These are phyloP conservation scores for Andinoacara biseriatus DNA, from an alignment of 2,113 vertebrate species.

Conservation along the genomic window DNA sequence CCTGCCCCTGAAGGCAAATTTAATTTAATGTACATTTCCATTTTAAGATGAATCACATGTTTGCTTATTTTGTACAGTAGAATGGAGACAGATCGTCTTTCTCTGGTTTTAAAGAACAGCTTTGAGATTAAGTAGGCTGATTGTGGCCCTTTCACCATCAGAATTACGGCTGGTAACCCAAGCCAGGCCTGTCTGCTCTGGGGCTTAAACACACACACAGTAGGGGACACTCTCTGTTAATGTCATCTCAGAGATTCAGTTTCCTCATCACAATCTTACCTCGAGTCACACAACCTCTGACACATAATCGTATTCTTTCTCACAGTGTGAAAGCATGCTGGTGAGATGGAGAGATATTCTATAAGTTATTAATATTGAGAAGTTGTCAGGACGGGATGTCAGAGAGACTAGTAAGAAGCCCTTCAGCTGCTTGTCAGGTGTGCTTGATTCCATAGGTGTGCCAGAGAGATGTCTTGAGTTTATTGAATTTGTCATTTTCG, in stretches of 20 bases:
- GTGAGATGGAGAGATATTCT: conserved; percentile 65
- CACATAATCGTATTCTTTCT: conserved; percentile 74
- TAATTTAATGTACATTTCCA: conserved; percentile 80
- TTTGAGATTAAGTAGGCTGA: conserved; percentile 85
- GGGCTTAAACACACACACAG: conserved; percentile 81
- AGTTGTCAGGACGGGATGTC: conserved; percentile 65
- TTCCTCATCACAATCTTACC: conserved; percentile 88
- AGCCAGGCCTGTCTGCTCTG: conserved; percentile 85
- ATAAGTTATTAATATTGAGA: conserved; percentile 69
- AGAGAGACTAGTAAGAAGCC: conserved; percentile 57
- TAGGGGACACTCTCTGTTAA: conserved; percentile 87
- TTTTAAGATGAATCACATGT: conserved; percentile 80
- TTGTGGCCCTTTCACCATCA: conserved; percentile 85
- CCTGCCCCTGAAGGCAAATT: conserved; percentile 68
- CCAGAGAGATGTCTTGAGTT: conserved; percentile 70
- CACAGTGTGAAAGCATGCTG: conserved; percentile 68
- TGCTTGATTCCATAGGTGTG: conserved; percentile 69
- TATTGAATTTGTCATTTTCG: conserved; percentile 83
- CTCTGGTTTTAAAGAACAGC: conserved; percentile 84
- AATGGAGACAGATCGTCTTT: conserved; percentile 83
- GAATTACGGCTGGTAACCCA: conserved; percentile 88
- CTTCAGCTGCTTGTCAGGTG: conserved; percentile 80
- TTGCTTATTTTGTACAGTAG: conserved; percentile 79
- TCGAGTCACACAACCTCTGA: conserved; percentile 76
- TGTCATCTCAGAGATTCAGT: conserved; percentile 89